phyloP scores from a whole-genome alignment of 2,888 invertebrate species.

The Carpatolechia fugitivella region DNA sequence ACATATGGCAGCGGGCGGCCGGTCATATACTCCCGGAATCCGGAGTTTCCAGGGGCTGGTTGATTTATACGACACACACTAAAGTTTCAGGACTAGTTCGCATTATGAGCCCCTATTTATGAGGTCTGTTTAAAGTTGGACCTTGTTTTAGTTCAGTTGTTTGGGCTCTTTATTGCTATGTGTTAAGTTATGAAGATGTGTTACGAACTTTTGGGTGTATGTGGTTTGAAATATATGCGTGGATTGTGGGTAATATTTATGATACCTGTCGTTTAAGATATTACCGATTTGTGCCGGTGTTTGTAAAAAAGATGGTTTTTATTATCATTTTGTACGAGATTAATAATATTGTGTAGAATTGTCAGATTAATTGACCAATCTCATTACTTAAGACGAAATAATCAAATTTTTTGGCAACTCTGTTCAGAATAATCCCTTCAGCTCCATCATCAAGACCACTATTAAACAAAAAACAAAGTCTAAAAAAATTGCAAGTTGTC shows the following conservation, averaged over 20 bases:
- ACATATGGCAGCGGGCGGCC: constrained; percentile 59
- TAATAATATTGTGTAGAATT: too few species aligned
- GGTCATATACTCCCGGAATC: constrained; percentile 61
- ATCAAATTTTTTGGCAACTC: too few species aligned
- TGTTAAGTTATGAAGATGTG: neutral
- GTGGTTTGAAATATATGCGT: neutral
- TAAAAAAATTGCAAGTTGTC: too few species aligned
- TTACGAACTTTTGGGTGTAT: neutral
- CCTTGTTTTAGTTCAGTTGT: constrained; percentile 24
- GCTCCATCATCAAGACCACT: too few species aligned
- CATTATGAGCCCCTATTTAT: constrained; percentile 62
- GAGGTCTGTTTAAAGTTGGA: constrained; percentile 50
- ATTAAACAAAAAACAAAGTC: too few species aligned
- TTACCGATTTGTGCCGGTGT: too few species aligned
- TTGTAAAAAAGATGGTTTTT: too few species aligned
- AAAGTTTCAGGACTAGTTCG: constrained; percentile 38
- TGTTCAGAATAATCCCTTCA: too few species aligned
- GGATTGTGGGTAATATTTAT: neutral
- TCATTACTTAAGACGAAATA: too few species aligned
- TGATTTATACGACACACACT: constrained; percentile 40
- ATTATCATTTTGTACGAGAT: too few species aligned
- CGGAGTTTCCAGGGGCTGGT: constrained; percentile 40
- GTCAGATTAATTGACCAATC: too few species aligned
- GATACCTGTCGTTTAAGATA: too few species aligned
- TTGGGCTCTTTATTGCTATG: constrained; percentile 9